These are phyloP conservation scores for Merops nubicus DNA, from an alignment of 2,113 vertebrate species.

Conservation along the genomic window DNA sequence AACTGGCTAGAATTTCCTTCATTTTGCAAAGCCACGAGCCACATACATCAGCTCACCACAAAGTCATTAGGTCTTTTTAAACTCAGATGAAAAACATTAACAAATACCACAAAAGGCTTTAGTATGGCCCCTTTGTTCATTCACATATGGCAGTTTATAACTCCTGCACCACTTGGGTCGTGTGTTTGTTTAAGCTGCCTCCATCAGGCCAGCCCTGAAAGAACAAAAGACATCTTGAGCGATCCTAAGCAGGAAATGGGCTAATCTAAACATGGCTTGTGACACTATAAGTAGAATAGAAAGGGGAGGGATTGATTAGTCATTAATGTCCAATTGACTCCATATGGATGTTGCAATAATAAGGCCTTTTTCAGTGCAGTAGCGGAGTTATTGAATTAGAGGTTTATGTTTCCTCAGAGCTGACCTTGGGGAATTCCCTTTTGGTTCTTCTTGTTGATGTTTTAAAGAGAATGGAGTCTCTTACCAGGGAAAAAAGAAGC, in stretches of 20 bases:
- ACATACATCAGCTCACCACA: slow-evolving; percentile 86
- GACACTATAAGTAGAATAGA: slow-evolving; percentile 87
- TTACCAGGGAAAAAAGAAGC: slow-evolving; percentile 58
- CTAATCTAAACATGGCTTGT: slow-evolving; percentile 87
- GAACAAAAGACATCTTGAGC: slow-evolving; percentile 89
- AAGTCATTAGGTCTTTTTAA: slow-evolving; percentile 94
- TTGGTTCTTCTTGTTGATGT: slow-evolving; percentile 78
- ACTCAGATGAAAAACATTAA: slow-evolving; percentile 94
- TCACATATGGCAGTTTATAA: slow-evolving; percentile 88
- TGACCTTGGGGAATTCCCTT: slow-evolving; percentile 82
- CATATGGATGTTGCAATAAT: slow-evolving; percentile 84
- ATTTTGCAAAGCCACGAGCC: slow-evolving; percentile 90
- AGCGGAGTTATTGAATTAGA: slow-evolving; percentile 83
- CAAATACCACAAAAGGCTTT: slow-evolving; percentile 90
- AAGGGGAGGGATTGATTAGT: slow-evolving; percentile 86
- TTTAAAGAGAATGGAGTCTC: slow-evolving; percentile 74
- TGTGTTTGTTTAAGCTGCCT: slow-evolving; percentile 88
- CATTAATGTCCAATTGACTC: slow-evolving; percentile 86
- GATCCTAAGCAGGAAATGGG: slow-evolving; percentile 87
- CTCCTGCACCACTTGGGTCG: slow-evolving; percentile 76
- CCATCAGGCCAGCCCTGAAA: slow-evolving; percentile 80
- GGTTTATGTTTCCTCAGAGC: slow-evolving; percentile 81
- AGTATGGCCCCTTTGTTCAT: slow-evolving; percentile 87
- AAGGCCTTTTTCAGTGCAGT: slow-evolving; percentile 82
- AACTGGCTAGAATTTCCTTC: slow-evolving; percentile 88